Base-by-base conservation (phyloP, 2,888 invertebrate species). In the Callosobruchus maculatus region DNA sequence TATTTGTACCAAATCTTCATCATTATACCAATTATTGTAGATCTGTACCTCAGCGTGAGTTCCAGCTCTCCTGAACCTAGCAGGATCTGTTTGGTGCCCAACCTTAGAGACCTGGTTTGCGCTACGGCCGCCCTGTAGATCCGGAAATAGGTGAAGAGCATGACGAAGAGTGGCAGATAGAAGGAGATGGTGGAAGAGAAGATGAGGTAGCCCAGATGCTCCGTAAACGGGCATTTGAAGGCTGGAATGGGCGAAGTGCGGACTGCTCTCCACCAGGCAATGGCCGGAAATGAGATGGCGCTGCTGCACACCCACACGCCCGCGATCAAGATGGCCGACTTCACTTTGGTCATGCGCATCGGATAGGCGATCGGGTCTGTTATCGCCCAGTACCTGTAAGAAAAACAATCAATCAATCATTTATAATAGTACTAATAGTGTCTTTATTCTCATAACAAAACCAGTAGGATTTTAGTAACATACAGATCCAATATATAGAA, bases 321-420 rank as follows among this genome's bases (percentile, higher is more conserved):
- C 0, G 95, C 95, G 77, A 99, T 98, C 9, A 98, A 90, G 26
- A 95, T 90, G 2, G 93, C 93, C 0, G 98, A 97, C 74, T 96
- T 91, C 75, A 93, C 92, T 68, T 95, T 92, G 26, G 96, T 97
- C 96, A 99, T 98, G 78, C 94, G 90, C 89, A 95, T 95, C 0
- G 98, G 97, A 88, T 99, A 99, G 71, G 96, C 96, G 80, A 99
- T 97, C 0, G 99, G 99, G 88, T 99, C 98, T 20, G 97, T 98
- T 77, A 99, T 99, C 70, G 99, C 99, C 98, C 98, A 98, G 87
- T 99, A 99, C 18, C 49, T 49, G 49, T 18, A 49, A 49, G 26
- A 26, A 26, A 26, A 26, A 2, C 26, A 7, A 26, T 26, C 7
- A 7, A n/a, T n/a, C n/a, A n/a, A n/a, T n/a, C n/a, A n/a, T n/a